These are phyloP conservation scores for Lasius fuliginosus DNA, from an alignment of 2,888 invertebrate genomes.

Conservation along the genomic window DNA sequence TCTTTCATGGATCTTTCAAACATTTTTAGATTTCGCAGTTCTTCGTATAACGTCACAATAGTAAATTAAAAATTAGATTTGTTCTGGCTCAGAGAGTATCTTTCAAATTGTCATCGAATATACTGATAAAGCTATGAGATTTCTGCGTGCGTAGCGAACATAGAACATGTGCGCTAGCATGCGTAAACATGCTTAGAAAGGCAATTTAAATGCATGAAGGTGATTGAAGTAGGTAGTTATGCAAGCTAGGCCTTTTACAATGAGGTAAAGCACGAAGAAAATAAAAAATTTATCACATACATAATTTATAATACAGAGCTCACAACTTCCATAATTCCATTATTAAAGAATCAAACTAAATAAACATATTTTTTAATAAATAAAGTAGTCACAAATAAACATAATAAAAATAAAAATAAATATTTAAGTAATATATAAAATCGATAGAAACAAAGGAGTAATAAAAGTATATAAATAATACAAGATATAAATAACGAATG, in stretches of 20 bases:
- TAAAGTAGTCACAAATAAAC: not conserved
- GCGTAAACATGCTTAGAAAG: slow-evolving; percentile 22
- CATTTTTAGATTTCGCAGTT: not conserved
- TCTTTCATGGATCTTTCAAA: not conserved
- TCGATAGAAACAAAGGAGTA: not conserved
- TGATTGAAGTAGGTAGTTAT: slow-evolving; percentile 31
- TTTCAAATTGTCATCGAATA: slow-evolving; percentile 1
- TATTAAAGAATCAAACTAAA: not conserved
- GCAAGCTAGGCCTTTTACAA: slow-evolving; percentile 23
- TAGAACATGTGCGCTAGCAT: not conserved
- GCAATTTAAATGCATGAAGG: slow-evolving; percentile 54
- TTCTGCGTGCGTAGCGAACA: slow-evolving; percentile 6
- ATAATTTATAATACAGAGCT: slow-evolving; percentile 14
- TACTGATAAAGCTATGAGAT: not conserved
- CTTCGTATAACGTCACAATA: not conserved
- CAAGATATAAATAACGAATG: not conserved
- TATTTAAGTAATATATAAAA: not conserved
- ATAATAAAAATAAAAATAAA: not conserved
- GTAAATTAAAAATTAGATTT: not conserved
- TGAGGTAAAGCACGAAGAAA: not conserved
- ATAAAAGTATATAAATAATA: not conserved
- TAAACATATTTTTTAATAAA: not conserved
- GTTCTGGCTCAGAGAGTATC: not conserved
- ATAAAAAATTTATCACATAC: slow-evolving; percentile 7
- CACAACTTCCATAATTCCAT: not conserved